Evolutionary conservation across 2,888 invertebrate genomes (phyloP), one percentile per base, ranked within the genome.

Genomic region (Rotaria socialis): DNA sequence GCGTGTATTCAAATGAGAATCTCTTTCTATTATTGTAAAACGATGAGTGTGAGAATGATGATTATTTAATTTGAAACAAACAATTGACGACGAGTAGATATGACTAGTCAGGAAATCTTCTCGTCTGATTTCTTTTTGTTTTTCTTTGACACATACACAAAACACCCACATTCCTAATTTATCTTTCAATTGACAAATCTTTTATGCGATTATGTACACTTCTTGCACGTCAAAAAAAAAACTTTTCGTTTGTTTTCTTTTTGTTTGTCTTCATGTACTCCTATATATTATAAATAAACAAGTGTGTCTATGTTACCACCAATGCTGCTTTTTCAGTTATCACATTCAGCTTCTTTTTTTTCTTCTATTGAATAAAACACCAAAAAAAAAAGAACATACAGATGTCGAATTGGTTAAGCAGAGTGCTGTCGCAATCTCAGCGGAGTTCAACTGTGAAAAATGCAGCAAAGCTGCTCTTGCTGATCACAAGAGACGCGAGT

Each of bases 91-190:
- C 67, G 67, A 67, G 67, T 35, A 67, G 67, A 67, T 67, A 67
- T 67, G 67, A 67, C 67, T 67, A 67, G 67, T 67, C 67, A 67
- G 67, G 67, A 41, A 35, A 19, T 67, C 67, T 67, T 67, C 67
- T 67, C 67, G 67, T 67, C 67, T 14, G 35, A 67, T 19, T 67
- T 7, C 5, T 27, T 67, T 8, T 24, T 24, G 2, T 35, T 14
- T 35, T 27, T 35, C 14, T 35, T 35, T 16, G 35, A 35, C 35
- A 67, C 67, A 67, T 16, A 67, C 11, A 47, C 2, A 47, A 7
- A 47, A 47, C 35, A 47, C 6, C 35, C 67, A 67, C 67, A 67
- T 67, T 67, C 67, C 67, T 67, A 67, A 67, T 35, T 67, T 67
- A 35, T 67, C 27, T 67, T 67, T 67, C 67, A 67, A 67, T 35